phyloP scores from a whole-genome alignment of 1,140 invertebrate species.

The Oedothorax gibbosus region DNA sequence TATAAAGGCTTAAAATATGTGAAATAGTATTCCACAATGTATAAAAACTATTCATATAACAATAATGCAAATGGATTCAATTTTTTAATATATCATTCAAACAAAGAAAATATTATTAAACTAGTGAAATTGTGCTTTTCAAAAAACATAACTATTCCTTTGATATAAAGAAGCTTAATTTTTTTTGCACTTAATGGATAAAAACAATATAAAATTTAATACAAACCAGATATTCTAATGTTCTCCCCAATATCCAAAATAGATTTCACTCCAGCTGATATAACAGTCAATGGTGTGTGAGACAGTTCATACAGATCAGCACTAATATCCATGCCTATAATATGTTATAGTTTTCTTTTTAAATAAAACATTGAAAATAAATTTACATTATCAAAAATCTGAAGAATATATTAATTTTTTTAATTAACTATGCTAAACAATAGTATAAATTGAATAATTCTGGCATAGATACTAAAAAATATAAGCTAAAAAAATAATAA shows the following conservation, averaged over 20 bases:
- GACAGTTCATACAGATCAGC: conserved; percentile 94
- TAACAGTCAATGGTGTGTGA: conserved; percentile 85
- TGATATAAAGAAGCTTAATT: no score
- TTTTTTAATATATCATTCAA: no score
- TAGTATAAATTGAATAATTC: background rate
- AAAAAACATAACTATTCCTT: no score
- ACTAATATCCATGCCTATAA: conserved; percentile 85
- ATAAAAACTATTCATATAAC: no score
- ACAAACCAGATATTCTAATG: conserved; percentile 96
- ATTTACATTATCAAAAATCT: background rate
- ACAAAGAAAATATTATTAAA: no score
- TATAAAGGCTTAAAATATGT: no score
- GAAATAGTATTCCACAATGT: no score
- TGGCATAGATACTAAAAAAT: no score
- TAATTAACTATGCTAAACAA: background rate
- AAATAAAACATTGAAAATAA: background rate
- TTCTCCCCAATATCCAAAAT: conserved; percentile 95
- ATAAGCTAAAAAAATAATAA: no score
- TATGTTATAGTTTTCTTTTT: background rate
- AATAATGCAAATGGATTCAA: no score
- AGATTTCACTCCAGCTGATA: conserved; percentile 96
- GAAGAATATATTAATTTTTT: no score
- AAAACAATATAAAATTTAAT: conserved; percentile 71
- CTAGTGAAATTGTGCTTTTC: no score
- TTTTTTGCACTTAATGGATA: conserved; percentile 14